Evolutionary conservation across 2,113 vertebrate species (phyloP).

Genomic region (Pangasianodon hypophthalmus): DNA sequence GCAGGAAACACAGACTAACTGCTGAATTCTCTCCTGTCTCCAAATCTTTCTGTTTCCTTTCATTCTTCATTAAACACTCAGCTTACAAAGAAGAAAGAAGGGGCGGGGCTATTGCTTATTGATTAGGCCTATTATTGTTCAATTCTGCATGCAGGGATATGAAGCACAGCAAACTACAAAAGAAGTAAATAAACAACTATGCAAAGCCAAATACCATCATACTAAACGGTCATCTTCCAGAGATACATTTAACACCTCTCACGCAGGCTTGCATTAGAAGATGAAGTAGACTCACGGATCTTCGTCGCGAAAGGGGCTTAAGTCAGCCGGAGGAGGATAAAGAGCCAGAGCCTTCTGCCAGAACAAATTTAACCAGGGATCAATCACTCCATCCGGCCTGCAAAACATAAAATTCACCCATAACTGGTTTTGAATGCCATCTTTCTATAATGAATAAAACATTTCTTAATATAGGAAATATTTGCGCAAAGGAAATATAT

Average conservation of each 20-base stretch:
- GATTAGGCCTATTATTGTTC: not conserved
- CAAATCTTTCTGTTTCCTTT: not conserved
- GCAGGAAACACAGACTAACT: constrained; percentile 14
- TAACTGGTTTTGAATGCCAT: not conserved
- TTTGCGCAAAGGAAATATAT: not conserved
- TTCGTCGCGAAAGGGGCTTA: constrained; percentile 69
- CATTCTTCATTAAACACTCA: not conserved
- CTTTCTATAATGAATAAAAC: no score
- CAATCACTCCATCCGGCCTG: constrained; percentile 87
- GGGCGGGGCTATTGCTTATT: not conserved
- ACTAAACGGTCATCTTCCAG: not conserved
- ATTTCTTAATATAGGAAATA: no score
- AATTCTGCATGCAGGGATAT: not conserved
- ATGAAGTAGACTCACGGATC: constrained; percentile 61
- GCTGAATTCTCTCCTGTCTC: not conserved
- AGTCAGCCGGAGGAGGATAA: constrained; percentile 70
- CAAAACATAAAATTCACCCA: constrained; percentile 32
- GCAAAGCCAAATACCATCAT: not conserved
- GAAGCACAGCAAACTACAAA: not conserved
- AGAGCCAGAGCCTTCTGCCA: constrained; percentile 81
- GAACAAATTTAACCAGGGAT: constrained; percentile 85
- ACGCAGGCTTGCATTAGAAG: not conserved
- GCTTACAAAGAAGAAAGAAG: not conserved
- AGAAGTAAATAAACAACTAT: not conserved
- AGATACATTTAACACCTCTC: not conserved